phyloP scores from a whole-genome alignment of 2,888 invertebrate genomes.

The Plusia festucae region DNA sequence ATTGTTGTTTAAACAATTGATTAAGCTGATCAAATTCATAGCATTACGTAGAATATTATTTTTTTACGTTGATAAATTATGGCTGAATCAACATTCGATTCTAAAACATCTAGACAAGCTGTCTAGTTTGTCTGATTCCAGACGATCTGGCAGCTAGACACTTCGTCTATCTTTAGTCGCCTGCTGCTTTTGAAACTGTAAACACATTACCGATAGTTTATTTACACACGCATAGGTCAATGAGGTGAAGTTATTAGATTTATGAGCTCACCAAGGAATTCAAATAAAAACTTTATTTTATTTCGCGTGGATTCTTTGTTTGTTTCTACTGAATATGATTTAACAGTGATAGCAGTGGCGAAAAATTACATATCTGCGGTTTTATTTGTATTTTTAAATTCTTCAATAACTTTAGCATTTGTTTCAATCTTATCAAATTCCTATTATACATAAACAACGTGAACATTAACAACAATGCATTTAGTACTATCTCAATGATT shows the following conservation, averaged over 20 bases:
- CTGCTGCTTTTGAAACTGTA: slow-evolving; percentile 37
- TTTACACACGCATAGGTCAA: slow-evolving; percentile 14
- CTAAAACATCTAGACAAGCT: slow-evolving; percentile 27
- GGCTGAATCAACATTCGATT: slow-evolving; percentile 8
- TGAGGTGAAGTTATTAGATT: slow-evolving; percentile 3
- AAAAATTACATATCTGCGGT: not conserved
- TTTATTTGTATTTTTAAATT: not conserved
- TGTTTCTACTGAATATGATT: not conserved
- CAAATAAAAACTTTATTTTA: not conserved
- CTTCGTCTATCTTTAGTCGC: slow-evolving; percentile 48
- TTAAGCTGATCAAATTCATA: not conserved
- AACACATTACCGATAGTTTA: slow-evolving; percentile 19
- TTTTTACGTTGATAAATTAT: not conserved
- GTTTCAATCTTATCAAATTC: slow-evolving; percentile 5
- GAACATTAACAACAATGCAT: not conserved
- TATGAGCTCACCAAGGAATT: not conserved
- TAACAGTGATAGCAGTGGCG: not conserved
- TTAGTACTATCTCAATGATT: slow-evolving; percentile 7
- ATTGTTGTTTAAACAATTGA: no score
- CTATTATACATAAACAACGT: not conserved
- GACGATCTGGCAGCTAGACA: slow-evolving; percentile 45
- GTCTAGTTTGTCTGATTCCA: slow-evolving; percentile 31
- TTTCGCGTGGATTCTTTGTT: not conserved
- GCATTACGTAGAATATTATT: not conserved
- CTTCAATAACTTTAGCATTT: slow-evolving; percentile 14